phyloP scores from a whole-genome alignment of 2,797 vertebrate genomes.

The Mormyrops attenuatus region DNA sequence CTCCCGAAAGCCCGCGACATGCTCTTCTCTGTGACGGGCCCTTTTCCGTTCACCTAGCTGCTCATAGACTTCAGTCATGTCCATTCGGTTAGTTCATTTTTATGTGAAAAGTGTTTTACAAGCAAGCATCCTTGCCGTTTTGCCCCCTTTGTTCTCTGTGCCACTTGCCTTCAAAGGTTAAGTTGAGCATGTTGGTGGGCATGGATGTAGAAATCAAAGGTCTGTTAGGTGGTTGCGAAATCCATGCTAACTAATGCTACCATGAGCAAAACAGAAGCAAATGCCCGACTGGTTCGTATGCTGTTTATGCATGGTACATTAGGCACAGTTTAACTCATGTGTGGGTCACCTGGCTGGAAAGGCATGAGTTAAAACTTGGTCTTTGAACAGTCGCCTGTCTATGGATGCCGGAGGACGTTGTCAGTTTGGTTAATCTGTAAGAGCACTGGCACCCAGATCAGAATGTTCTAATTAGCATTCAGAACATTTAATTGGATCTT shows the following conservation, averaged over 20 bases:
- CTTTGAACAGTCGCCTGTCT: not conserved
- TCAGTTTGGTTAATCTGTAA: slow-evolving; percentile 20
- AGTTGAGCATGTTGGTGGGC: not conserved
- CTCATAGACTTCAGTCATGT: not conserved
- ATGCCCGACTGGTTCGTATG: not conserved
- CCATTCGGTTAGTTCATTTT: not conserved
- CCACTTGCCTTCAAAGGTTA: not conserved
- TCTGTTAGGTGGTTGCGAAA: not conserved
- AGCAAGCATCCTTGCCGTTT: not conserved
- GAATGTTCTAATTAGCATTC: slow-evolving; percentile 29
- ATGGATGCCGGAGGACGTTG: slow-evolving; percentile 10
- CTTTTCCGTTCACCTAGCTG: not conserved
- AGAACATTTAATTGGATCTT: slow-evolving; percentile 28
- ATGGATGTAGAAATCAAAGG: not conserved
- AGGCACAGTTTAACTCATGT: not conserved
- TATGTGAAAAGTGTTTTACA: not conserved
- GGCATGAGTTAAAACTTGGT: not conserved
- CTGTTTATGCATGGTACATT: not conserved
- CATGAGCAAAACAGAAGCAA: not conserved
- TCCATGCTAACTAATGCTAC: not conserved
- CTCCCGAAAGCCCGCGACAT: not conserved
- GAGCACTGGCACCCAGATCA: slow-evolving; percentile 19
- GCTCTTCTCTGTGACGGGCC: not conserved
- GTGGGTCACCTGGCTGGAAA: not conserved
- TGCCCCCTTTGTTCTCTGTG: not conserved